Evolutionary conservation across 2,797 vertebrate species (phyloP), one percentile per base, ranked within the genome.

Genomic region (Champsocephalus esox): DNA sequence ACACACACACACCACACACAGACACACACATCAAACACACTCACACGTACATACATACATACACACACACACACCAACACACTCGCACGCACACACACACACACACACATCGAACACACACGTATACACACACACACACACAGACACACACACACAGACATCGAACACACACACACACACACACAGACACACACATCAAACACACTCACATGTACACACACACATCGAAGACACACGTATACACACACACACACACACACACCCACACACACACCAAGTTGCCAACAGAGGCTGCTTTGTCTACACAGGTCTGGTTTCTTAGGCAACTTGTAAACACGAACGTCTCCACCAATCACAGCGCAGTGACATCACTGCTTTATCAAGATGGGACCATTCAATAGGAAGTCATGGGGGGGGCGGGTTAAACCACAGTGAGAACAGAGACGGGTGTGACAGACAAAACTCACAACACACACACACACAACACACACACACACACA

Each of bases 311-410:
- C 68, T 5, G 16, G 68, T 78, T 44, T 34, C 84, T 70, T 34
- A 44, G 28, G 82, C 76, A 71, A 87, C 84, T 52, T 2, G 78
- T 88, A 91, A 89, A 89, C 66, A 89, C 16, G 32, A 72, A 64
- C 66, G n/a, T 45, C 7, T 59, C 51, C 11, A 69, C 83, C 87
- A 87, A 86, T 90, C 78, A 59, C 16, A 70, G 70, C 3, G 14
- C 49, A 1, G 55, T 12, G 17, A 77, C 60, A 51, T 51, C 50
- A 32, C 69, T 0, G 56, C 75, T 68, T 86, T 86, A 89, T 88
- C 86, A 85, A 84, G 85, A 88, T 86, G 85, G 58, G 78, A 72
- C 64, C 55, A 70, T 78, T 79, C 59, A 75, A 83, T 79, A 75
- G 75, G 81, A 77, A 69, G 46, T 17, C 28, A 28, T 28, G 34